Evolutionary conservation across 2,888 invertebrate genomes (phyloP), one percentile per base, ranked within the genome.

Genomic region (Mayetiola destructor): DNA sequence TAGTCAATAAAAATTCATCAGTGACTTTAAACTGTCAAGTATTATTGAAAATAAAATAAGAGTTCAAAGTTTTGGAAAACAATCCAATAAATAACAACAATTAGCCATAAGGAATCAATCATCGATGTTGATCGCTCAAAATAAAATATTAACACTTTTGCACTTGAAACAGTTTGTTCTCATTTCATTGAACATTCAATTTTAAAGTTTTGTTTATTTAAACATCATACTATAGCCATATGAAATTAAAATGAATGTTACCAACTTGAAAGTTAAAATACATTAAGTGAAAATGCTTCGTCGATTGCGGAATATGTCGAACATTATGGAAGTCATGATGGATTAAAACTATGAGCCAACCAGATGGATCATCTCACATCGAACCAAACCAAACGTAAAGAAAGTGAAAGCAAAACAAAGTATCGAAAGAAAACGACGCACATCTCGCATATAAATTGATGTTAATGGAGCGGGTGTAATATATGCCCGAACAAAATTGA

Each of bases 401-500:
- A 48, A 27, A 2, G 29, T n/a, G 36, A 36, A 39, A 18, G 3
- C 6, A 39, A 39, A 39, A 39, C n/a, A n/a, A n/a, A n/a, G n/a
- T n/a, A n/a, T n/a, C n/a, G n/a, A n/a, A 16, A 42, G 21, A 42
- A 42, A 42, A 42, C 23, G 4, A 32, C 48, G 16, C n/a, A 27
- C 42, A 42, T 42, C 27, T 27, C 4, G 27, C 9, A 42, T 20
- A 42, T 42, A 42, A 42, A 42, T 42, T 42, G 27, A 23, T 42
- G 12, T 27, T 48, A 48, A 48, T 48, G 48, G 48, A 48, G 16
- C 20, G n/a, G n/a, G n/a, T n/a, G n/a, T n/a, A n/a, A n/a, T 27
- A 27, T 27, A 48, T 20, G 48, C 16, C 48, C n/a, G n/a, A 16
- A 48, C 48, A 27, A 48, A 48, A 27, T 48, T 48, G 48, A 48